Evolutionary conservation across 2,888 invertebrate species (phyloP), one percentile per base, ranked within the genome.

Genomic region (Colletes collaris): DNA sequence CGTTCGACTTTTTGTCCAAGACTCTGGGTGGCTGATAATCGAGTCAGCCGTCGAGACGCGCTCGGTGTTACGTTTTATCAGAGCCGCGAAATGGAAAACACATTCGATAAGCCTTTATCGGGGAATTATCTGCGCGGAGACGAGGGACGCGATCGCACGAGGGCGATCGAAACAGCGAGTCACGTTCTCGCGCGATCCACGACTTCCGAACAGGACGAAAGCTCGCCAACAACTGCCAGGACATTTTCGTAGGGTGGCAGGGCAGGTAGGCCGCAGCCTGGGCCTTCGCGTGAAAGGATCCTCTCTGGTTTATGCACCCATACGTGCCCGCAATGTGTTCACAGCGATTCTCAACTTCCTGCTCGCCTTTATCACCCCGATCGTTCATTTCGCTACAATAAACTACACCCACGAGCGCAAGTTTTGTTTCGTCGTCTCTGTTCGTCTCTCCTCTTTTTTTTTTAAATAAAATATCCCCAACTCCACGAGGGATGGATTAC

Each of bases 201-300:
- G 44, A 10, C 70, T 60, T 68, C 78, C 78, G 68, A 19, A 10
- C 72, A 5, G 65, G 49, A 58, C 81, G 83, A 81, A 64, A 69
- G 79, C 78, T 76, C 66, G 65, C 53, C 49, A 74, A 59, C 49
- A 55, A 86, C 85, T 86, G 83, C 52, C 56, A 72, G 79, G 73
- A 74, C 79, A 78, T 81, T 73, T 83, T 81, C 56, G 71, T 75
- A 67, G 66, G 74, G 50, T 58, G 66, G 73, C 79, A 83, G 83
- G 81, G 76, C 81, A 81, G 83, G 79, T 78, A 81, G 74, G 40
- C n/a, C 55, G 40, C 11, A 6, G 27, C 27, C 19, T 2, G 68
- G 16, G 53, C 44, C 62, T 16, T 19, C 16, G 65, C 65, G 63
- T 77, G 72, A 80, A 82, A 73, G 77, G 64, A 72, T 75, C 74